Base-by-base conservation (phyloP, 2,797 vertebrate species). In the Coluber constrictor region DNA sequence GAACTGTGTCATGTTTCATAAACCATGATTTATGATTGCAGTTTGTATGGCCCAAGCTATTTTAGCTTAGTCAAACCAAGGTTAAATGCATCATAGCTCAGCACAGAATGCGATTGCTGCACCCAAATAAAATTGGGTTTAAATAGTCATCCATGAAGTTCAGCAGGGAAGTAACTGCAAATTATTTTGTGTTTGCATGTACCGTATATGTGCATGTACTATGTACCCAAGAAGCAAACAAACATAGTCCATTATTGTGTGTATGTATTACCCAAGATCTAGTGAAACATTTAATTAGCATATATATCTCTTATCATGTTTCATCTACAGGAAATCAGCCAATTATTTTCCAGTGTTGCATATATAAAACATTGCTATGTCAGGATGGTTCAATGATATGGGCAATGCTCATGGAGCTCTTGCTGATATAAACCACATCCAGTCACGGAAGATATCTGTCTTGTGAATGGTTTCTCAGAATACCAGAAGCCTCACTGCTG, bases 361-460 rank as follows among this genome's bases (percentile, higher is more conserved):
- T 74, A 87, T 47, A 20, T 56, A 57, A 92, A 92, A 55, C 5
- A 0, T 12, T 83, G 70, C 92, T 93, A 16, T 90, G 74, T n/a
- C 0, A 0, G 92, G 90, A 93, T 92, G 61, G 37, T 92, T 92
- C 92, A 92, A 94, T 90, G 86, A 87, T 91, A 29, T 90, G 90
- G 94, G 93, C 86, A 92, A 90, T 25, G 43, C 74, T 91, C 92
- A 57, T 79, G 10, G 3, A 61, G 0, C 59, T 51, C 2, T 87
- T n/a, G 91, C 91, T 95, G 93, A 93, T 90, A 59, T 87, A 94
- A 95, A 95, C 93, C 94, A 95, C 93, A 95, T 95, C 94, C 93
- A 93, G 0, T 92, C 91, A 90, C 29, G 1, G 70, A 57, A 93
- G 54, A 6, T 0, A 10, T 56, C 60, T 93, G 70, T 5, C 91